Evolutionary conservation across 2,797 vertebrate species (phyloP).

Genomic region (Falco columbarius): DNA sequence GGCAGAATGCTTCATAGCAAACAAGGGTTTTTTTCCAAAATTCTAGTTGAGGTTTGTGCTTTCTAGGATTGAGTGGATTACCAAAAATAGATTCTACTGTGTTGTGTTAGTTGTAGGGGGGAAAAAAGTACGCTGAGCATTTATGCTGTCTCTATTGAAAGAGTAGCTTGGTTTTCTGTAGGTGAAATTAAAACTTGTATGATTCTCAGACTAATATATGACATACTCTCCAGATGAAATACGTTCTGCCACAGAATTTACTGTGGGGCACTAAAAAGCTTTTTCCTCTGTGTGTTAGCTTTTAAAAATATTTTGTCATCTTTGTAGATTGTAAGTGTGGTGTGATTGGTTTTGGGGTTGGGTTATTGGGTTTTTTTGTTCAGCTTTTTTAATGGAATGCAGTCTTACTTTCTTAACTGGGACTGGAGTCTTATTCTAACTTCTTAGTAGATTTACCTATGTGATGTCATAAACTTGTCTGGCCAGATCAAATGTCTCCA

Average conservation of each 20-base stretch:
- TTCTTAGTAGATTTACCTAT: neutral
- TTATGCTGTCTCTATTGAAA: neutral
- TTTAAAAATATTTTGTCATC: neutral
- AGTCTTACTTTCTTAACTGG: neutral
- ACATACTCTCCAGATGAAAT: rapidly evolving
- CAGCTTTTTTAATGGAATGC: neutral
- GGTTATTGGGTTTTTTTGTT: neutral
- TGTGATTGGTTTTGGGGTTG: neutral
- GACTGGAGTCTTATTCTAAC: neutral
- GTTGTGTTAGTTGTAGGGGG: neutral
- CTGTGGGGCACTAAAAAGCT: neutral
- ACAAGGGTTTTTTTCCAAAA: neutral
- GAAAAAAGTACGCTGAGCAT: neutral
- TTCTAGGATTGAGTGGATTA: neutral
- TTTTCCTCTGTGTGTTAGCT: neutral
- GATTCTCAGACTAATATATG: neutral
- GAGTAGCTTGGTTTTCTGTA: neutral
- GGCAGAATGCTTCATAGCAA: neutral
- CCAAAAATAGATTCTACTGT: neutral
- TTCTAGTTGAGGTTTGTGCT: neutral
- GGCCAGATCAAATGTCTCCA: neutral
- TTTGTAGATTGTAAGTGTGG: neutral
- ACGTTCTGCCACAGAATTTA: neutral
- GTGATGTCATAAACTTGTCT: neutral
- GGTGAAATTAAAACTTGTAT: neutral